Evolutionary conservation across 2,888 invertebrate species (phyloP).

Genomic region (Invenusta paracnida): DNA sequence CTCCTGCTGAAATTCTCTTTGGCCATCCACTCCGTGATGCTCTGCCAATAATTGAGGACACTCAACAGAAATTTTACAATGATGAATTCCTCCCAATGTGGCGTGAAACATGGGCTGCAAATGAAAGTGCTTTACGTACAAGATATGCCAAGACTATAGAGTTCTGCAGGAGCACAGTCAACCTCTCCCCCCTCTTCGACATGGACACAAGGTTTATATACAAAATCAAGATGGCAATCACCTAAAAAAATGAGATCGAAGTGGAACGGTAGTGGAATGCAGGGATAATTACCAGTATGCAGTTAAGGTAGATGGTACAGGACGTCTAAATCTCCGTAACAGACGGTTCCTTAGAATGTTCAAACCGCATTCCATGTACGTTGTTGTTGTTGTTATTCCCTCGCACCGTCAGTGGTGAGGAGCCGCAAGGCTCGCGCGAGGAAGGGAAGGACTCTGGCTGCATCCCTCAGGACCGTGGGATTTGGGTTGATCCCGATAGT

Average conservation of each 20-base stretch:
- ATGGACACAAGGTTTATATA: slow-evolving; percentile 27
- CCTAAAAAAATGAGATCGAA: slow-evolving; percentile 33
- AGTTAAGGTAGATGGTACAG: slow-evolving; percentile 29
- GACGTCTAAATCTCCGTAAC: slow-evolving; percentile 11
- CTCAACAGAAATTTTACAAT: slow-evolving; percentile 3
- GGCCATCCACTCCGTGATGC: slow-evolving; percentile 31
- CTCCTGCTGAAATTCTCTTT: neutral
- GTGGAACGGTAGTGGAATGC: slow-evolving; percentile 24
- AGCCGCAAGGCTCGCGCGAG: too few relatives aligned
- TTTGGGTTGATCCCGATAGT: too few relatives aligned
- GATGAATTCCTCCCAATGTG: slow-evolving; percentile 1
- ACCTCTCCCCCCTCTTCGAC: slow-evolving; percentile 11
- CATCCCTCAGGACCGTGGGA: neutral
- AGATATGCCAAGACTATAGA: slow-evolving; percentile 24
- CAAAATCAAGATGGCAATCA: slow-evolving; percentile 33
- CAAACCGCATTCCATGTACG: neutral
- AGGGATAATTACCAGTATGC: slow-evolving; percentile 2
- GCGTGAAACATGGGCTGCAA: neutral
- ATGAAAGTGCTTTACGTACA: neutral
- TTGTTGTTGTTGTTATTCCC: neutral
- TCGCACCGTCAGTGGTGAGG: neutral
- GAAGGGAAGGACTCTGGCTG: neutral
- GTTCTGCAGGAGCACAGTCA: slow-evolving; percentile 20
- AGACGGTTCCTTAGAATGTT: neutral
- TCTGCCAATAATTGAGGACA: slow-evolving; percentile 22